Base-by-base conservation (phyloP, 53 echinoderm and acorn worm species). In the Henricia sp. region DNA sequence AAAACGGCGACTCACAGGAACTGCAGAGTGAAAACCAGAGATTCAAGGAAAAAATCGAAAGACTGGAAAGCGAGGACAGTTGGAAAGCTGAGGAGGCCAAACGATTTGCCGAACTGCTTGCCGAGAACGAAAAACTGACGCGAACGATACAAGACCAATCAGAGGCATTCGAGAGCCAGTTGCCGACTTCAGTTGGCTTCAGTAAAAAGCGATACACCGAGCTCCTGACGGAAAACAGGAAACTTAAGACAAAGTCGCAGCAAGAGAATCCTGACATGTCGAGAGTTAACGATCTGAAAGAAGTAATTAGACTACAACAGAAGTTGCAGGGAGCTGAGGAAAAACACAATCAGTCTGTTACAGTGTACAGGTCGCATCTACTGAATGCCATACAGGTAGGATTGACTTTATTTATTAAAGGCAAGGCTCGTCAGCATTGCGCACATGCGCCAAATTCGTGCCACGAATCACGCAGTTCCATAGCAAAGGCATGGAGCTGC, bases 311-410 rank as follows among this genome's bases (percentile, higher is more conserved):
- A 27, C 60, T 99, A 24, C 85, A 88, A 59, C 89, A 76, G 41
- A 86, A 92, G 74, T 34, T 99, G 62, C 54, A 52, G 13, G 91
- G 91, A 37, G 88, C 86, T n/a, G 93, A 93, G 55, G 67, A 50
- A 0, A 91, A 85, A 46, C 83, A 91, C 48, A 88, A 42, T 26
- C 86, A 91, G 19, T 89, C 86, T 0, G 92, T 99, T 36, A 83
- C 68, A 28, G 84, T 94, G 46, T 99, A 99, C 91, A 76, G 99
- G 46, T 73, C 94, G 27, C 99, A 99, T 37, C 82, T 99, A 64
- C 91, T 99, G 39, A 92, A 85, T 77, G 94, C 99, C 55, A 91
- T 99, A 23, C 99, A 95, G 99, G 99, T 99, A 70, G 58, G 82
- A 72, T 23, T 52, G 10, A 24, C 43, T 38, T 11, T 27, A 68